These are phyloP conservation scores for Dioctria linearis DNA, from an alignment of 2,888 invertebrate genomes.

Conservation along the genomic window DNA sequence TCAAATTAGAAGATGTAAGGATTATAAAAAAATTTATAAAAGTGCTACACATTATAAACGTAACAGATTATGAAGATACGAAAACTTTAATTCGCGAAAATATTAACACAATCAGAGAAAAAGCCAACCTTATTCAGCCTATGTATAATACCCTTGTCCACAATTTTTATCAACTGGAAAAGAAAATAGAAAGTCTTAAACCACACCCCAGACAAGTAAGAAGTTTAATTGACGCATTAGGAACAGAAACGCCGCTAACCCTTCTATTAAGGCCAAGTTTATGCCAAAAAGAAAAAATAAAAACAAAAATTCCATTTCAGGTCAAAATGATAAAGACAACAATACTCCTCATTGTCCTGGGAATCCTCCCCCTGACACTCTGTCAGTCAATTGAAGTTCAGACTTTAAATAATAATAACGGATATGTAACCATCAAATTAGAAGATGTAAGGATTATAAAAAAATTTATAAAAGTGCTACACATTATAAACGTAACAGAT, in stretches of 20 bases:
- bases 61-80: not conserved
- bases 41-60: slow-evolving; percentile 16
- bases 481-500: slow-evolving; percentile 12
- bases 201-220: slow-evolving; percentile 7
- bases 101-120: slow-evolving; percentile 7
- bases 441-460: not conserved
- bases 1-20: not conserved
- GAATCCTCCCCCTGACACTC: not conserved
- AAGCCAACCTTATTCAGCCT: not conserved
- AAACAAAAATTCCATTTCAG: not conserved
- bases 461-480: slow-evolving; percentile 3
- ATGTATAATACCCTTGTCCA: not conserved
- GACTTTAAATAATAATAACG: slow-evolving; percentile 18
- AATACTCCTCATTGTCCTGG: not conserved
- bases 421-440: not conserved
- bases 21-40: slow-evolving; percentile 8
- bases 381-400: slow-evolving; percentile 6
- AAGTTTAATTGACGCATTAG: not conserved
- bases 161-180: not conserved
- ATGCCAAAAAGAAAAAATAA: not conserved
- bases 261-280: slow-evolving; percentile 40
- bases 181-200: slow-evolving; percentile 5
- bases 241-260: slow-evolving; percentile 43
- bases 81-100: slow-evolving; percentile 1
- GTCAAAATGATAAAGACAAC: not conserved